These are phyloP conservation scores for Seira sanloemensis DNA, from an alignment of 2,888 invertebrate species.

Conservation along the genomic window DNA sequence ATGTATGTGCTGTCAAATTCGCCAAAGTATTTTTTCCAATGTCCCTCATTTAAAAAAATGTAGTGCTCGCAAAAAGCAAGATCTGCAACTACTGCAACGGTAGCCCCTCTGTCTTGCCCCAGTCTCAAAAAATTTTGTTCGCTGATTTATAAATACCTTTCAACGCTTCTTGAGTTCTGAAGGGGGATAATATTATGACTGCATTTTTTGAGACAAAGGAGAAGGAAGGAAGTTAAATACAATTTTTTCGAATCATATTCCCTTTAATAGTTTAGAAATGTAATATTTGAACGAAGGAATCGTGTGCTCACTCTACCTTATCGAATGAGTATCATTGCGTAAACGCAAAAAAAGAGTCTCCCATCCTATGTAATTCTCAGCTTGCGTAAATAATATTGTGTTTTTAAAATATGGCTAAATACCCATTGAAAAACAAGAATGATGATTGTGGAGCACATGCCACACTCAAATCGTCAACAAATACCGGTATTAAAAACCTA, in stretches of 20 bases:
- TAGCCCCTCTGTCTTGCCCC: too few species aligned
- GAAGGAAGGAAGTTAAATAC: constrained; percentile 44
- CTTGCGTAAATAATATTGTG: constrained; percentile 44
- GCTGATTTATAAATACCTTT: too few species aligned
- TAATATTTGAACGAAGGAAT: constrained; percentile 28
- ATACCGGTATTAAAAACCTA: constrained; percentile 30
- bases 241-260: constrained; percentile 16
- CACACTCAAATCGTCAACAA: constrained; percentile 1
- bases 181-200: neutral
- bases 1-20: neutral
- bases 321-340: constrained; percentile 56
- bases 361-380: too few species aligned
- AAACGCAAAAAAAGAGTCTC: constrained; percentile 38
- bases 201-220: constrained; percentile 43
- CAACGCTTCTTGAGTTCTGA: constrained; percentile 7
- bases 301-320: constrained; percentile 38
- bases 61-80: constrained; percentile 9
- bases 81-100: too few species aligned
- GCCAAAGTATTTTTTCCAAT: neutral
- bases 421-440: too few species aligned
- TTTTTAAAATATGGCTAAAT: too few species aligned
- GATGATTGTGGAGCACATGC: neutral
- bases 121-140: too few species aligned
- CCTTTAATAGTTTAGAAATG: neutral
- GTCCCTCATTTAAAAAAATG: neutral